Base-by-base conservation (phyloP, 1,140 invertebrate genomes). In the Pogonognathellus flavescens region DNA sequence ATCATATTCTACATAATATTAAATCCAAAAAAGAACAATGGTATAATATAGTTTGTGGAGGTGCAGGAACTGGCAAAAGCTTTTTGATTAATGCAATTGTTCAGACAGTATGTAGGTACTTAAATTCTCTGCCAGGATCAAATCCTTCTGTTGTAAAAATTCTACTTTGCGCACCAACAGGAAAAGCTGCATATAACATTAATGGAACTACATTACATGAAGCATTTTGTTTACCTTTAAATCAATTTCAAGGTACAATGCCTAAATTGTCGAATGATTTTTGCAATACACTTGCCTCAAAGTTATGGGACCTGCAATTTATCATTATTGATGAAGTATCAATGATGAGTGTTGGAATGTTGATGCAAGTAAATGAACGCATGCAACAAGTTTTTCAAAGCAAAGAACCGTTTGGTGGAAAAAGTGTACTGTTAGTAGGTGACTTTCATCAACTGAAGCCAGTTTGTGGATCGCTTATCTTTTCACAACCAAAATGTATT, bases 251-350 rank as follows among this genome's bases (percentile, higher is more conserved):
- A 18, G 70, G 70, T 0, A 5, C 11, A 5, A 50, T 76, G 13
- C 41, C 70, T 1, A 76, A 50, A 50, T 49, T 76, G 16, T 41
- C 70, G 0, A 13, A 41, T 1, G 41, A 76, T 18, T 76, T 76
- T 50, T 50, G 41, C 1, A 76, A 50, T 18, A 49, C 70, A n/a
- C 0, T 76, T 13, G 9, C 4, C 0, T 49, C 25, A n/a, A 76
- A 76, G 18, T 11, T 76, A 9, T 0, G 5, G 3, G 70, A 76
- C 49, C 57, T 89, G 18, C 89, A 90, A 89, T 57, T 90, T 22
- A 53, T 91, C 25, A 91, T 91, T 31, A 90, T 91, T 83, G 90
- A 91, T 87, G 90, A 91, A 89, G 89, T 91, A 49, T 90, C 89
- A 20, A 90, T 91, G 90, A 89, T 90, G 18, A 89, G 89, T 49